Conservation (phyloP, 2,888 invertebrate species). For the Eumerus sabulonum region DNA sequence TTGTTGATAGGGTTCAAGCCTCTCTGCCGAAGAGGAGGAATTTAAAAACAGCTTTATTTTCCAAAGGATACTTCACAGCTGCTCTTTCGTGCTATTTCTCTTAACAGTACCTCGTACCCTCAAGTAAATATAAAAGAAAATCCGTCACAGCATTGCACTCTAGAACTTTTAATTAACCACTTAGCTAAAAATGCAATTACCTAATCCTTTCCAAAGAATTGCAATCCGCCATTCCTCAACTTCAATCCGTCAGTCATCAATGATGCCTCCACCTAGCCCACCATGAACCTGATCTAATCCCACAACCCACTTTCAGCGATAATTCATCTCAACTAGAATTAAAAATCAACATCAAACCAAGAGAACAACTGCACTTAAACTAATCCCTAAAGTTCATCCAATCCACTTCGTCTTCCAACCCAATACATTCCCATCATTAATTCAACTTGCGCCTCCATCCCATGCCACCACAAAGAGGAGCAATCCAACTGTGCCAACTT, state of each 20-base stretch:
- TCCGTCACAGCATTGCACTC: not conserved
- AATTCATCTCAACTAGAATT: slow-evolving; percentile 34
- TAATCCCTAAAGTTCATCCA: slow-evolving; percentile 50
- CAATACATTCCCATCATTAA: slow-evolving; percentile 32
- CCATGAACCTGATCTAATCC: slow-evolving; percentile 4
- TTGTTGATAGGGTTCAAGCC: too few relatives aligned
- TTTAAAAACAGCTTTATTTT: too few relatives aligned
- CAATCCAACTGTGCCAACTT: slow-evolving; percentile 28
- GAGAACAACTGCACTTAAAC: slow-evolving; percentile 51
- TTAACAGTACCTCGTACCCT: too few relatives aligned
- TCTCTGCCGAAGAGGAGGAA: too few relatives aligned
- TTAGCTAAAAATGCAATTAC: slow-evolving; percentile 17
- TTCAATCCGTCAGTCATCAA: too few relatives aligned
- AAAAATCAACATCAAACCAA: slow-evolving; percentile 45
- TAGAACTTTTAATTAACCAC: not conserved
- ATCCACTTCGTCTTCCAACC: slow-evolving; percentile 21
- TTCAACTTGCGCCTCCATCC: slow-evolving; percentile 6
- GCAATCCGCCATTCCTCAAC: too few relatives aligned
- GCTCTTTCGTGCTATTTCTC: too few relatives aligned
- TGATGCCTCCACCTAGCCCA: not conserved
- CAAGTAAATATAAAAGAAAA: too few relatives aligned
- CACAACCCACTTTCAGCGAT: slow-evolving; percentile 3
- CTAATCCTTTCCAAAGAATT: not conserved
- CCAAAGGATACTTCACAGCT: too few relatives aligned
- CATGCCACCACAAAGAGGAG: not conserved